Conservation (phyloP, 2,113 vertebrate species). For the Polypterus bichir region DNA sequence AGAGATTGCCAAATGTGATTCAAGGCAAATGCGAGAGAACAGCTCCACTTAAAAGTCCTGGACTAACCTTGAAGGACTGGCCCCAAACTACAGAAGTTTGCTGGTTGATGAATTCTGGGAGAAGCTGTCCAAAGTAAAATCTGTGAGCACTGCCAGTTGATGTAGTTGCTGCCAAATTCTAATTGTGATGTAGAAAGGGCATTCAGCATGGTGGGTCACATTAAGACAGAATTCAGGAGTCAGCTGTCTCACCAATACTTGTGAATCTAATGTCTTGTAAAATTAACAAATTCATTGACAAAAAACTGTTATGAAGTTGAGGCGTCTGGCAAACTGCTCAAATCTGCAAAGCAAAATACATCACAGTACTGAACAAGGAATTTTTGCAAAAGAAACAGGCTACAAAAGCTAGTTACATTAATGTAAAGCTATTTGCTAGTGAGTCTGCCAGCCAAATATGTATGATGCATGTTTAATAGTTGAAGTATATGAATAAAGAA, state of each 20-base stretch:
- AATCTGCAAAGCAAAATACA: background rate
- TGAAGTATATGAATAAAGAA: too few relatives aligned
- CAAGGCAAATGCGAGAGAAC: too few relatives aligned
- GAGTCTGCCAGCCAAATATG: too few relatives aligned
- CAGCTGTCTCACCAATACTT: background rate
- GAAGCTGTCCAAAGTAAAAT: background rate
- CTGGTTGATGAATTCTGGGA: background rate
- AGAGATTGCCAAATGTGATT: too few relatives aligned
- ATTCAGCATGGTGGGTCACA: background rate
- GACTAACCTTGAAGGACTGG: background rate
- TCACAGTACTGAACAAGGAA: background rate
- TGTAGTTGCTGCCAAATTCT: background rate
- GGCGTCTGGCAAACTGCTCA: background rate
- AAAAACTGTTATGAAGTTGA: background rate
- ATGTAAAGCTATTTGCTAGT: too few relatives aligned
- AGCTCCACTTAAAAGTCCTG: too few relatives aligned
- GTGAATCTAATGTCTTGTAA: background rate
- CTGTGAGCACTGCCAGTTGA: background rate
- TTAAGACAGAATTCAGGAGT: constrained; percentile 1
- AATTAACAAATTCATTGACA: background rate
- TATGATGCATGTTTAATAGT: too few relatives aligned
- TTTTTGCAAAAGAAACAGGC: too few relatives aligned
- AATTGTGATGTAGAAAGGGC: background rate
- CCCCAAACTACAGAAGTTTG: background rate
- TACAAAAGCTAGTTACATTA: too few relatives aligned